phyloP scores from a whole-genome alignment of 2,113 vertebrate species.

The Anas platyrhynchos region DNA sequence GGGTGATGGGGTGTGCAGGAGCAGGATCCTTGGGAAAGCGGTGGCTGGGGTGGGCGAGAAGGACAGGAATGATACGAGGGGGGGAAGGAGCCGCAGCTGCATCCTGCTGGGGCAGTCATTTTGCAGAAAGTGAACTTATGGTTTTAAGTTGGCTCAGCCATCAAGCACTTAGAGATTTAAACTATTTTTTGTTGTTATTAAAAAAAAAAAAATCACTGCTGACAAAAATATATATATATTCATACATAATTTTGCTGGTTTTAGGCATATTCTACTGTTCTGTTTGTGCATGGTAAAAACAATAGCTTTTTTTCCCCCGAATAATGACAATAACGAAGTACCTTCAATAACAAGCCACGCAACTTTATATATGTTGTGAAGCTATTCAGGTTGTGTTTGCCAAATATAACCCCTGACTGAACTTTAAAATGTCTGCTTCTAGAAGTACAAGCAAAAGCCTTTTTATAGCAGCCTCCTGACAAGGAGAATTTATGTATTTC shows the following conservation, averaged over 20 bases:
- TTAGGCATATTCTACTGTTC: background rate
- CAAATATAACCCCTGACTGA: background rate
- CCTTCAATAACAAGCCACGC: background rate
- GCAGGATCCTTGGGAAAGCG: background rate
- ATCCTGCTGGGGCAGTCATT: background rate
- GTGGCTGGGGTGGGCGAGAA: background rate
- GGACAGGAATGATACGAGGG: fast-evolving
- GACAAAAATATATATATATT: fast-evolving
- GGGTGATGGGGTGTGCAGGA: fast-evolving
- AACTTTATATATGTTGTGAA: background rate
- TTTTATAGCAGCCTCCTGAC: conserved; percentile 44
- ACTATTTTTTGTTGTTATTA: no score
- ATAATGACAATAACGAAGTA: background rate
- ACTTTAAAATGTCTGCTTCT: background rate
- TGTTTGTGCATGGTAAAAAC: background rate
- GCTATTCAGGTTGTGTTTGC: background rate
- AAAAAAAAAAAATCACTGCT: no score
- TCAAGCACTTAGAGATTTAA: background rate
- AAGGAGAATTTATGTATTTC: conserved; percentile 5
- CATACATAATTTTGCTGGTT: background rate
- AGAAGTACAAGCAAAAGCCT: background rate
- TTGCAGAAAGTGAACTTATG: background rate
- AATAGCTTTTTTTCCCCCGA: background rate
- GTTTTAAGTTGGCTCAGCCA: background rate
- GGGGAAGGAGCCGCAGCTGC: background rate